These are phyloP conservation scores for Capreolus pygargus DNA, from an alignment of 2,113 vertebrate species.

Conservation along the genomic window DNA sequence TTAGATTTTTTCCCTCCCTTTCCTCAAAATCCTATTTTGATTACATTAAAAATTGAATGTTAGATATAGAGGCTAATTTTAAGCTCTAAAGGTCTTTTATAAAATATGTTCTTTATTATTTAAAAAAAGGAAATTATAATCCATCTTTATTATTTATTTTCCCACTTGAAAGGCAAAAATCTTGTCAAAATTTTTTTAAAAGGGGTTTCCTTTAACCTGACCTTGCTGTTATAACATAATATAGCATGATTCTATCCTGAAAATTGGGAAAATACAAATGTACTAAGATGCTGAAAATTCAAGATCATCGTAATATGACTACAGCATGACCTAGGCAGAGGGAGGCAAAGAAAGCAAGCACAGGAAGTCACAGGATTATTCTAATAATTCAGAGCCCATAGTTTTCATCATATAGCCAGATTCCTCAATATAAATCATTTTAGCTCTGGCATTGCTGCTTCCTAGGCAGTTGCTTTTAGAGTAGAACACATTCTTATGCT, in stretches of 20 bases:
- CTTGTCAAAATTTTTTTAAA: background rate
- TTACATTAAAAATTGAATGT: background rate
- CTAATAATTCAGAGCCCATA: background rate
- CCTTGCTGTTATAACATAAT: background rate
- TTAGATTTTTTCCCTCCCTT: background rate
- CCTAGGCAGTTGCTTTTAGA: background rate
- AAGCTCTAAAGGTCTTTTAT: background rate
- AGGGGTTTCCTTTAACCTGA: background rate
- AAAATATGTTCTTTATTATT: background rate
- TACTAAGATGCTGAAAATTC: background rate
- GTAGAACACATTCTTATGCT: constrained; percentile 30
- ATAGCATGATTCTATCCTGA: background rate
- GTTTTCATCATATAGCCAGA: background rate
- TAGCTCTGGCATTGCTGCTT: background rate
- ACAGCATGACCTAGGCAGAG: background rate
- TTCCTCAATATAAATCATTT: background rate
- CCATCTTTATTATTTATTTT: background rate
- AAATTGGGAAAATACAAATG: background rate
- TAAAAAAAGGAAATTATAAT: background rate
- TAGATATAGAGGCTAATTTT: background rate
- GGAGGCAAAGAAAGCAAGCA: background rate
- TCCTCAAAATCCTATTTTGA: background rate
- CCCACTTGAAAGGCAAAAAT: background rate
- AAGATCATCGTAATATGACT: background rate
- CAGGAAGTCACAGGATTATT: background rate